Evolutionary conservation across 1,140 invertebrate genomes (phyloP), one percentile per base, ranked within the genome.

Genomic region (Tenebrio molitor): DNA sequence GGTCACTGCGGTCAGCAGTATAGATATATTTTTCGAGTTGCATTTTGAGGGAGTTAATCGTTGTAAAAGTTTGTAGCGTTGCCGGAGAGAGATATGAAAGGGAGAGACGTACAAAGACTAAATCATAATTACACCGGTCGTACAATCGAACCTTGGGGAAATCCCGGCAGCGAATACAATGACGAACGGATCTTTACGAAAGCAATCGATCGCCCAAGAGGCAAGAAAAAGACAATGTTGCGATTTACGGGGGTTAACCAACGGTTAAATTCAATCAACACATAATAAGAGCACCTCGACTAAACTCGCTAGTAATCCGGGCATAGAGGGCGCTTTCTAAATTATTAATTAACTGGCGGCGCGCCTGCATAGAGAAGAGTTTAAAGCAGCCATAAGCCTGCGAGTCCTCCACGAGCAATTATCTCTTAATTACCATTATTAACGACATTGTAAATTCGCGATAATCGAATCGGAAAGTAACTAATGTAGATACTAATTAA

Each of bases 341-440:
- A 65, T 65, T 65, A 65, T 65, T 65, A 65, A 65, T 42, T 65
- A 41, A 65, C 34, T 42, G 3, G 33, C 63, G 10, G 15, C 29
- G 14, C 25, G 21, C 16, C 23, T 19, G 29, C 63, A 33, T 21
- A 29, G 34, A 23, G 63, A 36, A 42, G 34, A 39, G 63, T 65
- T 64, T 64, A 33, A 64, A 64, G 29, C 58, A 64, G 58, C 14
- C 16, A n/a, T 53, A 53, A 53, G 46, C 46, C 17, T 23, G 17
- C 16, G 14, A 12, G 36, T 39, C 36, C 36, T 58, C 50, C 29
- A 58, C 29, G 21, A 64, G 63, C 33, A 65, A 65, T 36, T 65
- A 65, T 65, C 63, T 65, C 63, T 65, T 65, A 65, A 65, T 64
- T 64, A 64, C 25, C 29, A 15, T 64, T 29, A 64, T 65, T 65